Evolutionary conservation across 2,888 invertebrate genomes (phyloP).

Genomic region (Nesidiocoris tenuis): DNA sequence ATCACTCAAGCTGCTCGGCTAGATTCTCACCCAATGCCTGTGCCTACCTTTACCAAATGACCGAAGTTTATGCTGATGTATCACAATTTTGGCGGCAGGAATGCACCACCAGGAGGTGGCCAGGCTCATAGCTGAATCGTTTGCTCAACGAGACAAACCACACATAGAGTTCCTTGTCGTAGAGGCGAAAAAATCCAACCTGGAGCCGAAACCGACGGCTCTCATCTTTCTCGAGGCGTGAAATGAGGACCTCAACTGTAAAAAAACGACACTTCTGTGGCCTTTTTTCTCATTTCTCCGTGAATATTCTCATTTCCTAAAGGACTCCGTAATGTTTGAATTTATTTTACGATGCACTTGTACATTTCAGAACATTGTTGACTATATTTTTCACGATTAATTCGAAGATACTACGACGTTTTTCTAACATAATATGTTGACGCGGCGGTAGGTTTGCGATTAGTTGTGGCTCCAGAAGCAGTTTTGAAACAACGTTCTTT

Average conservation of each 20-base stretch:
- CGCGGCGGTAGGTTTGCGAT: no score
- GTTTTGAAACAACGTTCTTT: no score
- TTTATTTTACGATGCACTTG: background rate
- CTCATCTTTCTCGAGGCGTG: slow-evolving; percentile 89
- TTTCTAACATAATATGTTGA: no score
- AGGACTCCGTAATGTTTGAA: background rate
- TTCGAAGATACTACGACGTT: background rate
- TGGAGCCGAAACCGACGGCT: slow-evolving; percentile 88
- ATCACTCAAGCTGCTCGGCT: no score
- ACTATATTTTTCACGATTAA: background rate
- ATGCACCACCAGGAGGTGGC: slow-evolving; percentile 89
- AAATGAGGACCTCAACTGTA: slow-evolving; percentile 58
- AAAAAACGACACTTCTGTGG: slow-evolving; percentile 40
- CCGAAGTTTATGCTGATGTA: no score
- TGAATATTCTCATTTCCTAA: background rate
- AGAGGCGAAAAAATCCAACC: slow-evolving; percentile 87
- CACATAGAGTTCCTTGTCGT: slow-evolving; percentile 92
- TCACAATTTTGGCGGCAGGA: slow-evolving; percentile 57
- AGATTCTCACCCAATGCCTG: no score
- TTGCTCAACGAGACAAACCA: slow-evolving; percentile 81
- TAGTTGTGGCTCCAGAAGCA: no score
- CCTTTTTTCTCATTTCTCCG: slow-evolving; percentile 39
- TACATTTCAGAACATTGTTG: background rate
- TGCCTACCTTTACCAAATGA: no score
- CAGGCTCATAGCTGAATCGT: slow-evolving; percentile 87